Conservation (phyloP, 1,140 invertebrate genomes). For the Eulimnadia texana region DNA sequence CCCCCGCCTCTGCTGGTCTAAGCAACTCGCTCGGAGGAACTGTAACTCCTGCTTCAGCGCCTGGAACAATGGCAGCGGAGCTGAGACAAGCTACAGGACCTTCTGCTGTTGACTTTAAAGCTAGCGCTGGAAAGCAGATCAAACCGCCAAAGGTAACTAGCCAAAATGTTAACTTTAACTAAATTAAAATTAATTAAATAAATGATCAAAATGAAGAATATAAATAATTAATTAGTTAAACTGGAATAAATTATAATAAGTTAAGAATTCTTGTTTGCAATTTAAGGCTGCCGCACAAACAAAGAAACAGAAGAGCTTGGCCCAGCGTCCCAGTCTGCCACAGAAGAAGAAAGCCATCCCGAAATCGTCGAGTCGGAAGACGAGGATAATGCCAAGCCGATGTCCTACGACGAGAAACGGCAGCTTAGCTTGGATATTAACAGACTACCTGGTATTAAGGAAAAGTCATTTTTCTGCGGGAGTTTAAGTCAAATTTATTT, state of each 20-base stretch:
- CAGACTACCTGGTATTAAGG: slow-evolving; percentile 85
- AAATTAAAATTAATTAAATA: no score
- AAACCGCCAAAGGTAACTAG: background rate
- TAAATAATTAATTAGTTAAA: no score
- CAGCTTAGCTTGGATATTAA: slow-evolving; percentile 98
- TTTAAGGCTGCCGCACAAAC: slow-evolving; percentile 16
- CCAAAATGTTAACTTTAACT: background rate
- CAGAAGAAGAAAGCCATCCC: slow-evolving; percentile 27
- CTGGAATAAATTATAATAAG: no score
- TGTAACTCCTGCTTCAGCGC: slow-evolving; percentile 4
- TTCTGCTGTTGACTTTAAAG: background rate
- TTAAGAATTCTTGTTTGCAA: no score
- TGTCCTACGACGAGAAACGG: slow-evolving; percentile 99
- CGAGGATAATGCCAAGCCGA: slow-evolving; percentile 92
- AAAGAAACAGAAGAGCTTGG: slow-evolving; percentile 27
- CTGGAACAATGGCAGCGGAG: background rate
- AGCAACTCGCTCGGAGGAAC: slow-evolving; percentile 12
- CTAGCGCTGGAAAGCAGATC: background rate
- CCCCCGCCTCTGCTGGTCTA: slow-evolving; percentile 7
- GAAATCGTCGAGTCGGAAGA: slow-evolving; percentile 79
- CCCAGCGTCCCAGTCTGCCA: slow-evolving; percentile 32
- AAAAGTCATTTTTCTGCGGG: no score
- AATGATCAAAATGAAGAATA: no score
- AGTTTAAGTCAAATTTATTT: no score
- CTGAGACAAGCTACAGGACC: background rate